Evolutionary conservation across 2,797 vertebrate species (phyloP), one percentile per base, ranked within the genome.

Genomic region (Orestias chungarensis): DNA sequence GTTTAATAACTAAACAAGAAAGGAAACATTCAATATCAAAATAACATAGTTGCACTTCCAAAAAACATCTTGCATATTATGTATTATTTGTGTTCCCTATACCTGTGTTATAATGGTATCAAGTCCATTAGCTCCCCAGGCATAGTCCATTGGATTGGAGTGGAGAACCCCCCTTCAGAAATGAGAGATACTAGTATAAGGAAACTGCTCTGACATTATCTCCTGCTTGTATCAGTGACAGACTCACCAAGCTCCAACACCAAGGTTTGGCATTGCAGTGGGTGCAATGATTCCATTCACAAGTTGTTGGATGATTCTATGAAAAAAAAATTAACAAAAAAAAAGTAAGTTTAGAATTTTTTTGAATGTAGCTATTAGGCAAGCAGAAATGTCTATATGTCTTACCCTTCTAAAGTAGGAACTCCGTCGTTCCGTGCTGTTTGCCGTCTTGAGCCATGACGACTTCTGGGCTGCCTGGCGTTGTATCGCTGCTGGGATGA

Each of bases 101-200:
- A 99, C 98, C 96, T 99, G 98, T 43, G 98, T 99, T 83, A 99
- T 99, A 86, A 99, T 99, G 23, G 97, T 95, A 75, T 99, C 98
- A 87, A 99, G 91, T 82, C 98, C 98, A 0, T 99, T 99, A 86
- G 97, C 97, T 54, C 98, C 98, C 98, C 98, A 99, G 11, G 97
- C 98, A 0, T 99, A 99, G 94, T 99, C 97, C 97, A 99, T 99
- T 4, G 98, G 98, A 92, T 97, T 99, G 61, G 98, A 99, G 89
- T 99, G 98, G 89, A 99, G 93, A 92, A 98, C 95, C 8, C 97
- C 98, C 98, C 98, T 99, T 78, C 64, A 74, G n/a, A 77, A 75
- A 33, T 3, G 46, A 57, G 6, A 50, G 38, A 54, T 27, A 49
- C 25, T n/a, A 44, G 20, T 15, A 38, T 0, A 35, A 55, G 46